A percentile compares a stretch with the other conserved stretches of the same genome.
Conservation (phyloP, 2,888 invertebrate genomes). For the Carabus problematicus region DNA sequence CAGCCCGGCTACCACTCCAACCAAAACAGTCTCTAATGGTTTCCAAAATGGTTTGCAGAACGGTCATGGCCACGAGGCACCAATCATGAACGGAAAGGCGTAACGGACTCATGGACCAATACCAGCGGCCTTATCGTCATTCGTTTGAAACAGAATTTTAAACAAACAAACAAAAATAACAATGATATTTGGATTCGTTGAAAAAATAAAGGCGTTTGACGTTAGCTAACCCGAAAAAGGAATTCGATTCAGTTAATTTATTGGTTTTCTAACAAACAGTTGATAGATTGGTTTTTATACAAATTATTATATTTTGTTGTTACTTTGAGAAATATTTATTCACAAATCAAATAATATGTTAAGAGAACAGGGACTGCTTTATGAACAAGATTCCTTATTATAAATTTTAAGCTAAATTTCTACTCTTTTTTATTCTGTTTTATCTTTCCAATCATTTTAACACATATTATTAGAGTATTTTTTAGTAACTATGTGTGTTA, state of each 20-base stretch:
- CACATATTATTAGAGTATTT: slow-evolving; percentile 41
- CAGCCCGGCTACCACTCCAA: slow-evolving; percentile 54
- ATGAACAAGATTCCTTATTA: too few relatives aligned
- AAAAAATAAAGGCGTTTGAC: too few relatives aligned
- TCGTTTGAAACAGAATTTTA: slow-evolving; percentile 45
- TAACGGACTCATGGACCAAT: slow-evolving; percentile 17
- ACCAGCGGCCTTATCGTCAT: slow-evolving; percentile 31
- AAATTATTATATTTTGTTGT: slow-evolving; percentile 7
- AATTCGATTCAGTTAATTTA: slow-evolving; percentile 4
- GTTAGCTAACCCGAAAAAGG: too few relatives aligned
- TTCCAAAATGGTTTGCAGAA: slow-evolving; percentile 48
- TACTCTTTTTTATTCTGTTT: background rate
- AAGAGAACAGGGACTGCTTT: slow-evolving; percentile 15
- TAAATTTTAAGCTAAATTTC: background rate
- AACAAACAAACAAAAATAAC: background rate
- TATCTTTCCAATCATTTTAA: slow-evolving; percentile 8
- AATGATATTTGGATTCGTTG: too few relatives aligned
- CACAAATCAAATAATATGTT: background rate
- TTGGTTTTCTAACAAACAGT: background rate
- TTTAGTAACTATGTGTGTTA: slow-evolving; percentile 41
- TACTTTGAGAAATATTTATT: slow-evolving; percentile 14
- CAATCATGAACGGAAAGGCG: slow-evolving; percentile 47
- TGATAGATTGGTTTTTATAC: slow-evolving; percentile 1
- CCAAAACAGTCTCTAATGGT: slow-evolving; percentile 47
- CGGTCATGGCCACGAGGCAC: slow-evolving; percentile 51